Percentiles rank a stretch among this genome's conserved stretches.
Conservation (phyloP, 2,797 vertebrate species). For the Xyrichtys novacula region DNA sequence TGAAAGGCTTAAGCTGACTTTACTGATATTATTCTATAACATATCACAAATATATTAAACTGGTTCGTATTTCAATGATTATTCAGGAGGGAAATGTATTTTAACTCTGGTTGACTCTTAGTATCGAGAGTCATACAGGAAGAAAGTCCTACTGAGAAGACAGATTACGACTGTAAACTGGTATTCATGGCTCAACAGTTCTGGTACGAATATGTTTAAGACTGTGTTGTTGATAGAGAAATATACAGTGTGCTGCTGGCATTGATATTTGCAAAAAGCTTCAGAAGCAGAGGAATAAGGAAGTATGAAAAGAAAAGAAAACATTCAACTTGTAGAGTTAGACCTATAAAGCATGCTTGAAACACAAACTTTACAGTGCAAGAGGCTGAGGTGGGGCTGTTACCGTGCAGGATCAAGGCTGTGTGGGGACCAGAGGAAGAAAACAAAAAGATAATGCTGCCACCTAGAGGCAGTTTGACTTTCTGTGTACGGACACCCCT, state of each 20-base stretch:
- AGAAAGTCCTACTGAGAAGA: not conserved
- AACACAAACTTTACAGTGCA: not conserved
- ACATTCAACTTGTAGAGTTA: not conserved
- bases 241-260: not conserved
- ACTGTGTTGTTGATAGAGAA: not conserved
- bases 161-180: not conserved
- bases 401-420: not conserved
- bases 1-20: not conserved
- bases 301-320: not conserved
- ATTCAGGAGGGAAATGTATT: not conserved
- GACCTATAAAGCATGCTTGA: constrained; percentile 1
- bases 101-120: not conserved
- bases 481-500: not conserved
- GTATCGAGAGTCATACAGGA: not conserved
- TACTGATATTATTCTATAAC: constrained; percentile 4
- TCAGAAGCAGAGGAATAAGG: not conserved
- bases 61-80: not conserved
- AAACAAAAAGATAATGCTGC: constrained; percentile 12
- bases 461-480: constrained; percentile 49
- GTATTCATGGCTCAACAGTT: not conserved
- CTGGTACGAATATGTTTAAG: no score
- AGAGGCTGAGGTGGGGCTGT: not conserved
- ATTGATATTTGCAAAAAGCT: not conserved
- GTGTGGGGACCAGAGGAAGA: not conserved
- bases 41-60: not conserved